Evolutionary conservation across 2,888 invertebrate species (phyloP), one percentile per base, ranked within the genome.

Genomic region (Oscheius sp.): DNA sequence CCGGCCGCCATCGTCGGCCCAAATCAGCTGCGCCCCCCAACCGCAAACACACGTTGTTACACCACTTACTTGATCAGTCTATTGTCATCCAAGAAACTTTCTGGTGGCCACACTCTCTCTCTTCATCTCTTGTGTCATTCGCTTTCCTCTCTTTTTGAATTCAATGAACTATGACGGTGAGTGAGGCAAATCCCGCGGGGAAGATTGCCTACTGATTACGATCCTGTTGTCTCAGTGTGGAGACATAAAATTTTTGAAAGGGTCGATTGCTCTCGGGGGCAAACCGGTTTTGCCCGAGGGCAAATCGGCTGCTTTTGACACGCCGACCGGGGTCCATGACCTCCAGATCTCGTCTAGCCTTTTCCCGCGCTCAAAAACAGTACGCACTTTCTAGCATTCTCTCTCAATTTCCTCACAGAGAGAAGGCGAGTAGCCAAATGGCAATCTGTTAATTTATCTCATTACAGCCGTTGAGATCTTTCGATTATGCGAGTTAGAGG

Each of bases 21-120:
- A 61, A 61, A 61, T 61, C 61, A 61, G 61, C 61, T 42, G 42
- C 61, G 61, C 31, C 61, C n/a, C n/a, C 42, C n/a, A n/a, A 61
- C 61, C 61, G 61, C 61, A 61, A 61, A 39, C 42, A 42, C 20
- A 17, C 27, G 12, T 6, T 55, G 27, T 61, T 61, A 61, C 37
- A 58, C 37, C n/a, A 37, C 45, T 61, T 61, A 42, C 45, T 61
- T 17, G 42, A 15, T 55, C 20, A 5, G 6, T 27, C 61, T 45
- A 42, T 37, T 61, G 29, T 61, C 27, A 45, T 27, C 2, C 42
- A 31, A 1, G 6, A 31, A 33, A 34, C 23, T 31, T 25, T 52
- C 27, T 5, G n/a, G n/a, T n/a, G n/a, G n/a, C n/a, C 37, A 37
- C 8, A 37, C 37, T 10, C 8, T 15, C 37, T 37, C 15, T 10